Evolutionary conservation across 2,888 invertebrate species (phyloP).

Genomic region (Cryptocheilus praepositus): DNA sequence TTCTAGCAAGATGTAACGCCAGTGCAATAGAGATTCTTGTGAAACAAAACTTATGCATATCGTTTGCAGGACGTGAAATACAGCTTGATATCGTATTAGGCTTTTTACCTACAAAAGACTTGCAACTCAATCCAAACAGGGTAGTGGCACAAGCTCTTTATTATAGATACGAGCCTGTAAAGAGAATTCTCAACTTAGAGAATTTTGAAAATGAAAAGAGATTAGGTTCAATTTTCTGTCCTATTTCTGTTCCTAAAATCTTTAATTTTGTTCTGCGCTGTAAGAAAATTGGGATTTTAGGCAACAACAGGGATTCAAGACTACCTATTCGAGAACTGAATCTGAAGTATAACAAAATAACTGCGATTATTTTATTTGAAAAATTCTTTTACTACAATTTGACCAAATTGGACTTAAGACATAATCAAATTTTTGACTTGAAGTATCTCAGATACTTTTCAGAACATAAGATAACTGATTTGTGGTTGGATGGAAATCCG

Average conservation of each 20-base stretch:
- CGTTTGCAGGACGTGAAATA: slow-evolving; percentile 53
- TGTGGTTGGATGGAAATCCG: slow-evolving; percentile 72
- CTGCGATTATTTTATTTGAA: slow-evolving; percentile 55
- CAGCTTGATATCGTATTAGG: slow-evolving; percentile 67
- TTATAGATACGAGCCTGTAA: slow-evolving; percentile 58
- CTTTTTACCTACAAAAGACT: slow-evolving; percentile 54
- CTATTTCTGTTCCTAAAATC: slow-evolving; percentile 61
- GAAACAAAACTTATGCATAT: slow-evolving; percentile 58
- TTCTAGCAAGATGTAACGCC: slow-evolving; percentile 60
- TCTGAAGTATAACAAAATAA: slow-evolving; percentile 62
- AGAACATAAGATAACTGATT: slow-evolving; percentile 67
- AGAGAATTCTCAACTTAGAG: slow-evolving; percentile 64
- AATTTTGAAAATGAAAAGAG: slow-evolving; percentile 65
- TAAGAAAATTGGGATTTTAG: slow-evolving; percentile 50
- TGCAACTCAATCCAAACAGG: slow-evolving; percentile 60
- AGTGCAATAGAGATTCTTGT: slow-evolving; percentile 62
- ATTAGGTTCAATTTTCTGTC: slow-evolving; percentile 64
- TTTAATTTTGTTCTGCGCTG: slow-evolving; percentile 62
- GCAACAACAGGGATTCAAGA: slow-evolving; percentile 52
- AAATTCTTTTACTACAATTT: slow-evolving; percentile 65
- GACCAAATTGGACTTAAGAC: slow-evolving; percentile 64
- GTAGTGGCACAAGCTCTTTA: slow-evolving; percentile 56
- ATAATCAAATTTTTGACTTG: slow-evolving; percentile 64
- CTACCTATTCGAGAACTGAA: slow-evolving; percentile 66
- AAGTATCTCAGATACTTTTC: slow-evolving; percentile 61